Conservation (phyloP, 2,888 invertebrate genomes). For the Clunio marinus region DNA sequence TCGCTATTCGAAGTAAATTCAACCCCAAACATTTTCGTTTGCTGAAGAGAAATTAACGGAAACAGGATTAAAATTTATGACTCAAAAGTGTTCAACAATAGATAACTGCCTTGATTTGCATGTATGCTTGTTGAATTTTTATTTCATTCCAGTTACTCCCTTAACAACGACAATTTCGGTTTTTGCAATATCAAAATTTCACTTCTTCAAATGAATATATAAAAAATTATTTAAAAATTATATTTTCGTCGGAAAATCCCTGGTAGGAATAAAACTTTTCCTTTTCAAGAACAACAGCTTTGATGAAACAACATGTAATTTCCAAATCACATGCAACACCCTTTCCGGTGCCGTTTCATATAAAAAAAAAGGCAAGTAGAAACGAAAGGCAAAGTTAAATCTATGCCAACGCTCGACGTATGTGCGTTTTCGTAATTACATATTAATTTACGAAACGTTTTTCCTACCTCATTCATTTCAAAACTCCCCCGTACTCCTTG, state of each 20-base stretch:
- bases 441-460: constrained; percentile 34
- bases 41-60: constrained; percentile 2
- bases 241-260: neutral
- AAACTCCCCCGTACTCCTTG: neutral
- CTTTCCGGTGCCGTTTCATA: constrained; percentile 9
- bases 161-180: no score
- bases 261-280: constrained; percentile 8
- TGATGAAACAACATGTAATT: constrained; percentile 27
- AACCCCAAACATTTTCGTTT: neutral
- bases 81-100: neutral
- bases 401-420: neutral
- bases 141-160: neutral
- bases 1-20: neutral
- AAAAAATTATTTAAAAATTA: neutral
- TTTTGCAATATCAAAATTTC: neutral
- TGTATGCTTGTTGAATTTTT: neutral
- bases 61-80: constrained; percentile 11
- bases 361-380: no score
- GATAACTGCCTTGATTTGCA: neutral
- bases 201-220: neutral
- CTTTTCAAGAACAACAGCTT: neutral
- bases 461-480: neutral
- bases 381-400: neutral
- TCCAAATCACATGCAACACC: constrained; percentile 38
- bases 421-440: constrained; percentile 37